Evolutionary conservation across 2,113 vertebrate genomes (phyloP).

Genomic region (Nycticryphes semicollaris): DNA sequence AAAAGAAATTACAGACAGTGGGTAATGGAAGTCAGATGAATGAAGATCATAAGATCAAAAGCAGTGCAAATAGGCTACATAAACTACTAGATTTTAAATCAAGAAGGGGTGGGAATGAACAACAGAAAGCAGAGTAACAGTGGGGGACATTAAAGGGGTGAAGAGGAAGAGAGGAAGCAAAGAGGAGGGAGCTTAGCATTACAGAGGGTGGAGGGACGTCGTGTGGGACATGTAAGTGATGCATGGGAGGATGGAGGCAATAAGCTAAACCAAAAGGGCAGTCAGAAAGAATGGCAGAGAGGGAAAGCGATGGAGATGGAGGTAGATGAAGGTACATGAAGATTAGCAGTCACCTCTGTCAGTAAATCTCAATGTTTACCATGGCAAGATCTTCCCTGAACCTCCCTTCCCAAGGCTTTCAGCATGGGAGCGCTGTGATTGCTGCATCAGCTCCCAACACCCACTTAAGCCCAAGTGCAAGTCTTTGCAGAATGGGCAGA

Average conservation of each 20-base stretch:
- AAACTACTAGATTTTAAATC: background rate
- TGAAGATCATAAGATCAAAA: background rate
- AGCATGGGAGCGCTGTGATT: accelerated
- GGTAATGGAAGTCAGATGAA: background rate
- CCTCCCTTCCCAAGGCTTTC: background rate
- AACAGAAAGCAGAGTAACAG: background rate
- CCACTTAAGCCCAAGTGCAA: background rate
- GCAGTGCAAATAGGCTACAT: background rate
- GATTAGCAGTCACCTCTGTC: background rate
- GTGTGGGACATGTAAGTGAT: background rate
- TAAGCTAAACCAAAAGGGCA: background rate
- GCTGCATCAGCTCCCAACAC: accelerated
- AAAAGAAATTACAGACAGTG: background rate
- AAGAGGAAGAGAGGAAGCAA: background rate
- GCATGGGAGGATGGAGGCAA: background rate
- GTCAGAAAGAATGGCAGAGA: background rate
- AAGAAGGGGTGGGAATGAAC: background rate
- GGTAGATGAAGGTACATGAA: background rate
- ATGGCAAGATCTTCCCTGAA: background rate
- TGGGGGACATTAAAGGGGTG: background rate
- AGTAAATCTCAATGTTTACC: background rate
- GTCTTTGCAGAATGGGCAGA: background rate
- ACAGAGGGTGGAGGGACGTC: background rate
- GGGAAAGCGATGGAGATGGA: background rate
- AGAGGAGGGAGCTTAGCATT: background rate